Base-by-base conservation (phyloP, 2,113 vertebrate species). In the Psittacus erithacus region DNA sequence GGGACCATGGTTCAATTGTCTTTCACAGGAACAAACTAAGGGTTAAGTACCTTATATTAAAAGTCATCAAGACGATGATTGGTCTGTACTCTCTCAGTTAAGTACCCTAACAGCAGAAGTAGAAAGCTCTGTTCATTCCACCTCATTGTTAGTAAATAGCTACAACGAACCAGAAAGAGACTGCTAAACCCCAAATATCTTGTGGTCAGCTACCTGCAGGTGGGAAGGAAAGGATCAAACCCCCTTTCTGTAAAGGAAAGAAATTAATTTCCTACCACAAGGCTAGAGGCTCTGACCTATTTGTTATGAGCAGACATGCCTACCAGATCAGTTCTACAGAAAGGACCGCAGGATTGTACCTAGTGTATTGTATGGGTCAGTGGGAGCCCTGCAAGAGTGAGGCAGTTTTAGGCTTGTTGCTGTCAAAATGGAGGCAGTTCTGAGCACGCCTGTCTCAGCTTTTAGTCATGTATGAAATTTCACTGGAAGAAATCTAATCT, bases 351-450 rank as follows among this genome's bases (percentile, higher is more conserved):
- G 62, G 53, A 60, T 28, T 68, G 27, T 68, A 55, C 29, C 25
- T 27, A 17, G 13, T 11, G 8, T 27, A 68, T 29, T 2, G 0
- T 28, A 25, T 6, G 9, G 53, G 50, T 46, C 47, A 74, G 44
- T 55, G 62, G 50, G 44, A 79, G 35, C 0, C 0, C 27, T 86
- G 63, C 52, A 52, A 55, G 18, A 88, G 15, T 0, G 0, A 76
- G 49, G 31, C 44, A 52, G 79, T 92, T 88, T 77, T 47, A 68
- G 31, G 41, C 38, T 57, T 28, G 38, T 8, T 82, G 28, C 41
- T 80, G 20, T 57, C 70, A 82, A 82, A 92, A 87, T 10, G 3
- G 50, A 50, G 46, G 28, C 25, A 77, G 24, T 35, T 81, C 38
- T 86, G 71, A 86, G 64, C n/a, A 86, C 31, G 44, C 7, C 4